Evolutionary conservation across 2,113 vertebrate genomes (phyloP).

Genomic region (Ceyx cyanopectus): DNA sequence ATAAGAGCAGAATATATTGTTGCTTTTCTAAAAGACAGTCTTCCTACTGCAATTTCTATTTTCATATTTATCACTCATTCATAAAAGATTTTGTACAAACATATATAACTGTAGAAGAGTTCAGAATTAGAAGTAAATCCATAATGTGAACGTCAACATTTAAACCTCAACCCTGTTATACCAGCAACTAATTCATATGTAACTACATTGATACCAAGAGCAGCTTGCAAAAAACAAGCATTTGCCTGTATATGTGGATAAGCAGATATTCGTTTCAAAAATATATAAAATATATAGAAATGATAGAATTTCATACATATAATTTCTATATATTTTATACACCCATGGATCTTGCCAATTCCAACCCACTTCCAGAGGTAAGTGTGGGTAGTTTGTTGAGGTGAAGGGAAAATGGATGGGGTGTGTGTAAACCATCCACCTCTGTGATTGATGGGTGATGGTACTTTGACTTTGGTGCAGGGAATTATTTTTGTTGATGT

Average conservation of each 20-base stretch:
- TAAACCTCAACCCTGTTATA: not conserved
- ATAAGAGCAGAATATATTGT: not conserved
- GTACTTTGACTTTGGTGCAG: not conserved
- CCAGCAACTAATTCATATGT: not conserved
- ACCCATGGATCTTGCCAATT: no score
- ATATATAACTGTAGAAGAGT: not conserved
- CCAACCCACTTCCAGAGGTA: not conserved
- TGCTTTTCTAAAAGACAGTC: not conserved
- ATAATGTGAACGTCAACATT: not conserved
- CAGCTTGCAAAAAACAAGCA: not conserved
- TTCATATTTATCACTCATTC: not conserved
- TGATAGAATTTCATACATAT: not conserved
- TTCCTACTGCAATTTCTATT: not conserved
- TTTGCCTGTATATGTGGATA: not conserved
- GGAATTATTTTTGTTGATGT: not conserved
- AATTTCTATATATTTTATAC: no score
- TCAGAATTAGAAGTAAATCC: not conserved
- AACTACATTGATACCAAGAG: not conserved
- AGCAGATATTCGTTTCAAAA: not conserved
- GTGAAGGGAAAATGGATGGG: not conserved
- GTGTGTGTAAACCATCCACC: fast-evolving
- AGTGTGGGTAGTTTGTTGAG: not conserved
- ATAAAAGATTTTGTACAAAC: not conserved
- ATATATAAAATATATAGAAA: not conserved
- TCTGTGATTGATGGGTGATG: not conserved